Evolutionary conservation across 2,797 vertebrate genomes (phyloP).

Genomic region (Stomatorhinus walkeri): DNA sequence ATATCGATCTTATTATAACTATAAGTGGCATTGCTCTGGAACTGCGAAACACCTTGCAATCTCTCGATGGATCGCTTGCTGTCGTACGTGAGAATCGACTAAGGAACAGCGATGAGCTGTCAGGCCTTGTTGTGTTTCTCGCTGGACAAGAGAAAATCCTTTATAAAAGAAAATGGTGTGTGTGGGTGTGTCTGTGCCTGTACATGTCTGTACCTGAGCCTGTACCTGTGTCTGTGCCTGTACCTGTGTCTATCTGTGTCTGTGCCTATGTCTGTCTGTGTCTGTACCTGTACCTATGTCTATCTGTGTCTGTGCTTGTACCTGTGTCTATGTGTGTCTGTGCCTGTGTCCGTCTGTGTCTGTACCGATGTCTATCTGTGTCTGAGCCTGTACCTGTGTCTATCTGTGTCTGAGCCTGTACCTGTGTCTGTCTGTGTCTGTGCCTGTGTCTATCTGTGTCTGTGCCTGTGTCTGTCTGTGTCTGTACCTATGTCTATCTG

Average conservation of each 20-base stretch:
- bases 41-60: constrained; percentile 27
- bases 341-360: too few relatives aligned
- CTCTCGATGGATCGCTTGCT: constrained; percentile 34
- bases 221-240: background rate
- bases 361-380: too few relatives aligned
- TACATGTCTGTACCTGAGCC: background rate
- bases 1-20: constrained; percentile 7
- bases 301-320: background rate
- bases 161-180: constrained; percentile 30
- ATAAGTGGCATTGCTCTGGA: constrained; percentile 4
- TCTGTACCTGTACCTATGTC: background rate
- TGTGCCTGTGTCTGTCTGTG: background rate
- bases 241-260: background rate
- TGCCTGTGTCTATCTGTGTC: background rate
- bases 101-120: constrained; percentile 35
- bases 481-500: background rate
- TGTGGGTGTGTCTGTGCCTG: background rate
- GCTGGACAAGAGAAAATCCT: constrained; percentile 30
- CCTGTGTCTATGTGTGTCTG: background rate
- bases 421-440: background rate
- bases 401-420: background rate
- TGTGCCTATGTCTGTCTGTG: background rate
- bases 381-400: background rate
- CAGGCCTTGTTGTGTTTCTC: constrained; percentile 32
- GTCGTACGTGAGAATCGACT: constrained; percentile 33